phyloP scores from a whole-genome alignment of 2,113 vertebrate species.

The Oncorhynchus clarkii region DNA sequence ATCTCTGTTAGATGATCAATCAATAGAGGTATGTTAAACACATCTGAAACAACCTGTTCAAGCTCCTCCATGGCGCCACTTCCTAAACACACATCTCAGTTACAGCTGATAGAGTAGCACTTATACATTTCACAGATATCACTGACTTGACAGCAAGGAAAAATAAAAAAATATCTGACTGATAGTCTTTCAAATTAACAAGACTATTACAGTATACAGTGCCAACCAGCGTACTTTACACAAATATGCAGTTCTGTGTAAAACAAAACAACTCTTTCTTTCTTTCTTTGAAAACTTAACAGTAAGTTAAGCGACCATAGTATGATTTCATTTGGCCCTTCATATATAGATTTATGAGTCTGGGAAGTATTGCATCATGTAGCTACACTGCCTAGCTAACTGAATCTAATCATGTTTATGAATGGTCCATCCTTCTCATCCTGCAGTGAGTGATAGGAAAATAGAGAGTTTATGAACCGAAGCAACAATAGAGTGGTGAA shows the following conservation, averaged over 20 bases:
- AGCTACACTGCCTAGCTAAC: too few relatives aligned
- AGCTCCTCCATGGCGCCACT: not conserved
- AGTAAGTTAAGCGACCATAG: not conserved
- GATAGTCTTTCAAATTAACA: too few relatives aligned
- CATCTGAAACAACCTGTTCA: not conserved
- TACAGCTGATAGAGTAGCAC: not conserved
- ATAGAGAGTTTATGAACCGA: slow-evolving; percentile 8
- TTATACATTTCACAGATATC: not conserved
- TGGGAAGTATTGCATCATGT: too few relatives aligned
- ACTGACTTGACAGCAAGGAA: not conserved
- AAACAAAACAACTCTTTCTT: too few relatives aligned
- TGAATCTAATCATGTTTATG: too few relatives aligned
- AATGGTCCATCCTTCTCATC: too few relatives aligned
- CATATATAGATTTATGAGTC: not conserved
- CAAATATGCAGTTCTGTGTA: too few relatives aligned
- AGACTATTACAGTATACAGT: too few relatives aligned
- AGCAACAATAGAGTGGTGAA: slow-evolving; percentile 15
- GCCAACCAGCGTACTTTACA: too few relatives aligned
- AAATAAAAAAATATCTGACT: not conserved
- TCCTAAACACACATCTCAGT: not conserved
- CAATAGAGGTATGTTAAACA: not conserved
- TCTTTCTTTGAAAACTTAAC: too few relatives aligned
- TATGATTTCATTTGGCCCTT: not conserved
- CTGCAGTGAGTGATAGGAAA: not conserved
- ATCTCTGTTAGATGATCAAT: not conserved